Evolutionary conservation across 2,797 vertebrate genomes (phyloP), one percentile per base, ranked within the genome.

Genomic region (Propithecus deckenii): DNA sequence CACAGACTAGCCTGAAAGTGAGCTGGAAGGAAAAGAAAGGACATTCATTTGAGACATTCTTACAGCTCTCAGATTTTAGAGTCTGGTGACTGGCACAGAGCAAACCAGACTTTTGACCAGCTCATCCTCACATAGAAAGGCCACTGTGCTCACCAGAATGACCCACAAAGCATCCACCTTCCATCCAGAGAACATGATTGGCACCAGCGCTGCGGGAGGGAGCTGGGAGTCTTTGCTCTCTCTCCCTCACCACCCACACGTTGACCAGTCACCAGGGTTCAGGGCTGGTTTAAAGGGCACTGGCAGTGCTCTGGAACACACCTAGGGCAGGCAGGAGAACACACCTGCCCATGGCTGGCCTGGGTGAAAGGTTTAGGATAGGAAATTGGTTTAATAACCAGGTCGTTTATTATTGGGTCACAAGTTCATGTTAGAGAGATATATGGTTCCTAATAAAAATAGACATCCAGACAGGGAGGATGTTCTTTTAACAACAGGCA

Each of bases 401-500:
- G 72, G 30, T 61, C 32, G 6, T 94, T 88, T 86, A 87, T 67
- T 69, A 71, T 50, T 23, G 12, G 94, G 84, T 95, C 67, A 87
- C 38, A 96, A 89, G 91, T 97, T 97, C 96, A 92, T 13, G 13
- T 48, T 79, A 92, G 71, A 94, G 93, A 93, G 97, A 94, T 76
- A 86, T 52, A 96, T 72, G 71, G 38, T 72, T 94, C 83, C 95
- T 92, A 97, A 94, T 80, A 90, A 97, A 96, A 96, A 86, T 85
- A 97, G 79, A 89, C 75, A 94, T 85, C 75, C 94, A 97, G 90
- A 98, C 93, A 88, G 46, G 84, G 84, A 96, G 72, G 89, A 67
- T 86, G 20, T 76, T 91, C 89, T 85, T 93, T 93, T 52, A 90
- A 93, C 94, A 97, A 95, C 7, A 86, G 75, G 75, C 55, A 75